Base-by-base conservation (phyloP, 2,888 invertebrate genomes). In the Petrophora chlorosata region DNA sequence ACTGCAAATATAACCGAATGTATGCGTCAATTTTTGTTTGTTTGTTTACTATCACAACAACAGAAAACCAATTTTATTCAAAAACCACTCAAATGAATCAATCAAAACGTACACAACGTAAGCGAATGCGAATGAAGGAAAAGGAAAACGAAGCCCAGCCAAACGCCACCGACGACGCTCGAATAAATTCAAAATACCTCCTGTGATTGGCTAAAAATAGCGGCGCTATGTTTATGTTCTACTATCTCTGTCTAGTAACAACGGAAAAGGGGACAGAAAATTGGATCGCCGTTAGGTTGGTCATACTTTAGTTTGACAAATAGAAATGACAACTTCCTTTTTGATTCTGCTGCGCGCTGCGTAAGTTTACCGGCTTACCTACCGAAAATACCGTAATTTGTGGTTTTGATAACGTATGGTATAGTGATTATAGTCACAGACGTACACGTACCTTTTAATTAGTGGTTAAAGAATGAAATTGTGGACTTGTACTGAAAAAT, bases 101-200 rank as follows among this genome's bases (percentile, higher is more conserved):
- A 58, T 64, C 67, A 61, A 76, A 74, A 72, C 66, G 65, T 70
- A 67, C 60, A 44, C 59, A 59, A 70, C 70, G 61, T 63, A 70
- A 61, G 65, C 61, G 50, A 63, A 55, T 61, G n/a, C n/a, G 63
- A 73, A 74, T 59, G 65, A 67, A 76, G 52, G 58, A 63, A 65
- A 76, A 51, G 58, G 63, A 65, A 60, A 61, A 61, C 52, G 65
- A 67, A 69, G 44, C 63, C 61, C 76, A 76, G 77, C 82, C 76
- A 82, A 82, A 76, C 78, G 72, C 73, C 79, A 82, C 80, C 82
- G 75, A 77, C 79, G 76, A 84, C 84, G 84, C 87, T 69, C 69
- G 76, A 81, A 81, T 73, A 63, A 73, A 76, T 82, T 84, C 76
- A 64, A 79, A 88, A 86, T 79, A 56, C 63, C 61, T 48, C 55